phyloP scores from a whole-genome alignment of 2,888 invertebrate species.

The Catotricha subobsoleta region DNA sequence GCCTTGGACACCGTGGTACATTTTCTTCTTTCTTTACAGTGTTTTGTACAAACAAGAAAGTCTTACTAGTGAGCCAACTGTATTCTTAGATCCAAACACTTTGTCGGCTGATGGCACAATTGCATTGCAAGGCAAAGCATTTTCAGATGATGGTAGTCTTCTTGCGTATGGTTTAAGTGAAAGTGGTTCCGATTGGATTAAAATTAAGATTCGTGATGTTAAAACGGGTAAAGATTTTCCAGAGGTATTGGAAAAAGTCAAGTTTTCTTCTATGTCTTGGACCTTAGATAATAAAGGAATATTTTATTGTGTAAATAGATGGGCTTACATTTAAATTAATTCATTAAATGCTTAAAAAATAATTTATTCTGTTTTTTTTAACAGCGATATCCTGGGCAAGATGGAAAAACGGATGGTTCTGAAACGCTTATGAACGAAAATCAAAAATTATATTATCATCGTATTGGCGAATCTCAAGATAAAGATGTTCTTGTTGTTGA shows the following conservation, averaged over 20 bases:
- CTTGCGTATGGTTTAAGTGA: slow-evolving; percentile 84
- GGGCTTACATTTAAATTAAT: too few species aligned
- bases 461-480: slow-evolving; percentile 64
- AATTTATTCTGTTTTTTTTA: not conserved
- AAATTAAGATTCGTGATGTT: slow-evolving; percentile 65
- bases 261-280: slow-evolving; percentile 85
- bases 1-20: not conserved
- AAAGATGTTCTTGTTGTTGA: slow-evolving; percentile 78
- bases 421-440: slow-evolving; percentile 73
- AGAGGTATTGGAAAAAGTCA: slow-evolving; percentile 79
- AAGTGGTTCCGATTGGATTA: slow-evolving; percentile 94
- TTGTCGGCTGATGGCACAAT: slow-evolving; percentile 83
- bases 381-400: slow-evolving; percentile 63
- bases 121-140: slow-evolving; percentile 53
- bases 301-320: slow-evolving; percentile 76
- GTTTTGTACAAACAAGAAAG: slow-evolving; percentile 31
- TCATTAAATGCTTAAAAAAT: not conserved
- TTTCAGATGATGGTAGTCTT: slow-evolving; percentile 76
- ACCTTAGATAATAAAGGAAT: slow-evolving; percentile 87
- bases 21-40: not conserved
- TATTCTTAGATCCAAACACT: slow-evolving; percentile 90
- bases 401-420: slow-evolving; percentile 77
- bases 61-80: slow-evolving; percentile 52
- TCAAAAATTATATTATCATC: slow-evolving; percentile 89
- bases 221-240: slow-evolving; percentile 61